Percentiles rank a stretch among this genome's conserved stretches.
phyloP scores from a whole-genome alignment of 1,140 invertebrate species.

The Trichogramma pretiosum region DNA sequence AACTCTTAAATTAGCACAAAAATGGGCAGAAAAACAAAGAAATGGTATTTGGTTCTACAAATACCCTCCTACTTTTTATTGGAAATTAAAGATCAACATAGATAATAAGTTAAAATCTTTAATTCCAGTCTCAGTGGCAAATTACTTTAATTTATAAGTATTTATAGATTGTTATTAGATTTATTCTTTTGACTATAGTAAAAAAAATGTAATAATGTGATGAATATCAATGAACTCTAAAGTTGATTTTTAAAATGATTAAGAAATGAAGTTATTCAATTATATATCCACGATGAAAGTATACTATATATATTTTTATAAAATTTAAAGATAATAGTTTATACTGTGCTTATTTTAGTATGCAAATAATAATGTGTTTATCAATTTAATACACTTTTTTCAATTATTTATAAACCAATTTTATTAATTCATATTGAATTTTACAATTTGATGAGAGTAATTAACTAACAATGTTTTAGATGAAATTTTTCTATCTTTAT shows the following conservation, averaged over 20 bases:
- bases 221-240: too few relatives aligned
- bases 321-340: too few relatives aligned
- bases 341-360: too few relatives aligned
- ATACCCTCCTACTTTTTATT: slow-evolving; percentile 33
- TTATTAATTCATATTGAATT: slow-evolving; percentile 37
- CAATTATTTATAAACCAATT: slow-evolving; percentile 32
- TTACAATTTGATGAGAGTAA: slow-evolving; percentile 29
- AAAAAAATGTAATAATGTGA: too few relatives aligned
- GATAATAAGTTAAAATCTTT: slow-evolving; percentile 24
- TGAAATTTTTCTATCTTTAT: too few relatives aligned
- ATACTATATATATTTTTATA: too few relatives aligned
- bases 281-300: too few relatives aligned
- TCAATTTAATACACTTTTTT: background rate
- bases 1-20: slow-evolving; percentile 36
- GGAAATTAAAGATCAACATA: slow-evolving; percentile 29
- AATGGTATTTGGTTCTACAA: slow-evolving; percentile 46
- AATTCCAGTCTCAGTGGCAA: slow-evolving; percentile 23
- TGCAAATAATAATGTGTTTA: too few relatives aligned
- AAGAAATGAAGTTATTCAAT: too few relatives aligned
- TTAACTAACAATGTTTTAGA: slow-evolving; percentile 25
- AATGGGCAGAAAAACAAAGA: slow-evolving; percentile 37
- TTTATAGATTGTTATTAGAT: too few relatives aligned
- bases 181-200: too few relatives aligned
- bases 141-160: slow-evolving; percentile 26
- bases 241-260: too few relatives aligned